Evolutionary conservation across 1,140 invertebrate species (phyloP).

Genomic region (Lordiphosa clarofinis): DNA sequence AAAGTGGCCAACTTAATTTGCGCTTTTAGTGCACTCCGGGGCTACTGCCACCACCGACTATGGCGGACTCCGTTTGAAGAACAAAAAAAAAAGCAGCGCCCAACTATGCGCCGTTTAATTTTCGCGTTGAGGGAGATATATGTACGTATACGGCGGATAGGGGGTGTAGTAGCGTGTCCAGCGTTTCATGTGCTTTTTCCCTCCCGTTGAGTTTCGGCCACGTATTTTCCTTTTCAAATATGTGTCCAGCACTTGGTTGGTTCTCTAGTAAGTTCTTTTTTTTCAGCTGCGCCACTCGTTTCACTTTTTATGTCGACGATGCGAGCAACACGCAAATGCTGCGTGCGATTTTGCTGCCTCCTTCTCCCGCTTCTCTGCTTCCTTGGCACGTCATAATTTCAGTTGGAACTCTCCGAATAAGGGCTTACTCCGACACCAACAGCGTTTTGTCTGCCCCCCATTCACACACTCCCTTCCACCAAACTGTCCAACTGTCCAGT

Average conservation of each 20-base stretch:
- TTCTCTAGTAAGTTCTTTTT: constrained; percentile 11
- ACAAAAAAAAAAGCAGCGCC: constrained; percentile 17
- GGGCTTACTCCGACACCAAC: constrained; percentile 64
- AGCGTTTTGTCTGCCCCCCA: constrained; percentile 37
- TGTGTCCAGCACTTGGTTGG: constrained; percentile 66
- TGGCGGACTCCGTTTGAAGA: constrained; percentile 36
- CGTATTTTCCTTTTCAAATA: constrained; percentile 77
- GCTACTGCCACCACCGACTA: constrained; percentile 36
- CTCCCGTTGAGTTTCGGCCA: constrained; percentile 56
- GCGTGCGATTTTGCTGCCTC: constrained; percentile 40
- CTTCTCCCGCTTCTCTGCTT: constrained; percentile 2
- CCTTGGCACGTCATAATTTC: constrained; percentile 71
- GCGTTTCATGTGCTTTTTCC: constrained; percentile 53
- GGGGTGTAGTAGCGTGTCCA: constrained; percentile 27
- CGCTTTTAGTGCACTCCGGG: constrained; percentile 70
- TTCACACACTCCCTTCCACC: not conserved
- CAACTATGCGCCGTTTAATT: constrained; percentile 69
- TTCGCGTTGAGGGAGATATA: constrained; percentile 41
- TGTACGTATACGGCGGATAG: constrained; percentile 15
- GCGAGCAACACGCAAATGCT: constrained; percentile 71
- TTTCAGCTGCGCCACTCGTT: constrained; percentile 33
- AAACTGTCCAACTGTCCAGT: constrained; percentile 62
- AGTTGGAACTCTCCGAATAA: constrained; percentile 39
- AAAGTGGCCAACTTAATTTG: constrained; percentile 69
- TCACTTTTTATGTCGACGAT: constrained; percentile 46